A percentile compares a stretch with the other conserved stretches of the same genome.
These are phyloP conservation scores for Coecobrya sp. DNA, from an alignment of 2,888 invertebrate species.

Conservation along the genomic window DNA sequence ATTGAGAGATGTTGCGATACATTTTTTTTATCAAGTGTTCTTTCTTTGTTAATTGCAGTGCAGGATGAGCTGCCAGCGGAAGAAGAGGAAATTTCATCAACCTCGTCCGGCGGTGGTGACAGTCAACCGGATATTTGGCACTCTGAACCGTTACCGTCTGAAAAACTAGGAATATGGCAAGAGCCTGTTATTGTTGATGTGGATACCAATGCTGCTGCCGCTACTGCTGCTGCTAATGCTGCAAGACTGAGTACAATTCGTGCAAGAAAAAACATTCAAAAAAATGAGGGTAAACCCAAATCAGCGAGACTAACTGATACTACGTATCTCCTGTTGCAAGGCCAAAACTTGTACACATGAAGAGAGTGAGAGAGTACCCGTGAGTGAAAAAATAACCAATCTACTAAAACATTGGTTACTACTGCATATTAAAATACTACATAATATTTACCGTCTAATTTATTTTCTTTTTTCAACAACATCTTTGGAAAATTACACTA, in stretches of 20 bases:
- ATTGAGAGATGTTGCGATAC: neutral
- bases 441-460: too few species aligned
- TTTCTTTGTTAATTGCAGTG: constrained; percentile 52
- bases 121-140: constrained; percentile 82
- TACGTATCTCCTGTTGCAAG: constrained; percentile 67
- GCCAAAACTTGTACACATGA: constrained; percentile 61
- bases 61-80: constrained; percentile 40
- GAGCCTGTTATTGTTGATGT: constrained; percentile 58
- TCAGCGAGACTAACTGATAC: constrained; percentile 59
- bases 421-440: too few species aligned
- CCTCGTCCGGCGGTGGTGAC: constrained; percentile 31
- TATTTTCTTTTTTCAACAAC: too few species aligned
- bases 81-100: constrained; percentile 16
- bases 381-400: too few species aligned
- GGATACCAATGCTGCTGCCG: constrained; percentile 14
- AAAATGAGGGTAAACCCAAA: constrained; percentile 68
- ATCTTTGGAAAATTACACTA: too few species aligned
- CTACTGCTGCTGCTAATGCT: constrained; percentile 13
- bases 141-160: constrained; percentile 80
- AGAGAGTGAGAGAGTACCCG: neutral
- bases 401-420: too few species aligned
- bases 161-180: constrained; percentile 84
- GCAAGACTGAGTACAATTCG: constrained; percentile 72
- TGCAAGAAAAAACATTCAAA: constrained; percentile 34
- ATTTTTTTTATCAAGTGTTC: neutral